Evolutionary conservation across 1,140 invertebrate species (phyloP), one percentile per base, ranked within the genome.

Genomic region (Delia radicum): DNA sequence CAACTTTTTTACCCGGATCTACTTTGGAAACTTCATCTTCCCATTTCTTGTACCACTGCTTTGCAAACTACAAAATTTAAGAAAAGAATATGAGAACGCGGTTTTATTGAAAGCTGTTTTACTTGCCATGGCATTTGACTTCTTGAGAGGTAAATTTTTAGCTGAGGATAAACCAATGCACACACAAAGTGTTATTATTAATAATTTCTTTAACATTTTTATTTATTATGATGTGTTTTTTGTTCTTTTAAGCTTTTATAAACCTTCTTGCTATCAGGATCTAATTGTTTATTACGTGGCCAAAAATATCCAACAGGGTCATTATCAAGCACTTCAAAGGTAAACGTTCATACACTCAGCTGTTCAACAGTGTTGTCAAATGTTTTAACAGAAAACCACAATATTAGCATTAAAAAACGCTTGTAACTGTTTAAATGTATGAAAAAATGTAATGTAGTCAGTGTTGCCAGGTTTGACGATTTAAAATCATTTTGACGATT

Each of bases 1-100:
- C 91, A 6, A 95, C 89, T 87, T 89, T 92, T 86, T 91, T 92
- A 79, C 92, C 90, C 74, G 94, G 93, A 87, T 96, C 92, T 55
- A 93, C 89, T 81, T 91, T 90, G 75, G 88, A 88, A 63, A 96
- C 90, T 74, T 88, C 90, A 63, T 86, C 87, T 79, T 92, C 90
- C n/a, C 61, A 96, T 86, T 87, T 96, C 94, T 75, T 91, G 87
- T 2, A 95, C 89, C 27, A 91, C 90, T 55, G 88, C 88, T 81
- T 92, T 89, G 83, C 94, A 95, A 42, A 95, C 94, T 95, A 78
- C 8, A 29, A 1, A 6, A 24, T 42, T 18, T 13, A 31, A 21
- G 12, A 2, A 10, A 27, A 71, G 8, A 12, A 10, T 8, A 71
- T 33, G 21, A 1, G 26, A 27, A 10, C 29, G 12, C 3, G n/a